Conservation (phyloP, 2,888 invertebrate species). For the Halictus ligatus region DNA sequence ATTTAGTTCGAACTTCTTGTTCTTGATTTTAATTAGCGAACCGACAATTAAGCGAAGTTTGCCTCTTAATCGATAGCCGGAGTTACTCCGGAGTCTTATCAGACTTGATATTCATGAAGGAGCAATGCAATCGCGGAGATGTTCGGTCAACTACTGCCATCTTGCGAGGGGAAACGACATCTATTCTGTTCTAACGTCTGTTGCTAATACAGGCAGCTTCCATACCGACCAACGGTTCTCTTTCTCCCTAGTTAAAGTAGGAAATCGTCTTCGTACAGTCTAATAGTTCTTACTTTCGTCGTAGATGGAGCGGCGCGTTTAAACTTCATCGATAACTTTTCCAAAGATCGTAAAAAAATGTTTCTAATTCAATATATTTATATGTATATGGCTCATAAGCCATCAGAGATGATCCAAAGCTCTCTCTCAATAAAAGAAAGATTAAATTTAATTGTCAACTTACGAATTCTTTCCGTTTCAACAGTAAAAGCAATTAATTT, state of each 20-base stretch:
- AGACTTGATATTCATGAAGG: slow-evolving; percentile 54
- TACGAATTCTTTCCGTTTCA: too few relatives aligned
- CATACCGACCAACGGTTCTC: slow-evolving; percentile 64
- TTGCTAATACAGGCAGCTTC: slow-evolving; percentile 54
- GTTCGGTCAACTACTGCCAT: slow-evolving; percentile 49
- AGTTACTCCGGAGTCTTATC: slow-evolving; percentile 63
- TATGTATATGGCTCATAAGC: too few relatives aligned
- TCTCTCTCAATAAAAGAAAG: too few relatives aligned
- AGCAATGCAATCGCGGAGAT: not conserved
- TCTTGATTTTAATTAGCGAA: slow-evolving; percentile 62
- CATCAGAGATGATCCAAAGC: too few relatives aligned
- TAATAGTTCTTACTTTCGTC: not conserved
- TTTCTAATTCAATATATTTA: too few relatives aligned
- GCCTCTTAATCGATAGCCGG: slow-evolving; percentile 69
- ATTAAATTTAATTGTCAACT: too few relatives aligned
- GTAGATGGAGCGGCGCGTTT: not conserved
- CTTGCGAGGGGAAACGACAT: slow-evolving; percentile 39
- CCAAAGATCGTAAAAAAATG: too few relatives aligned
- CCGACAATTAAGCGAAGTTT: slow-evolving; percentile 63
- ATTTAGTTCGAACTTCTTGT: slow-evolving; percentile 46
- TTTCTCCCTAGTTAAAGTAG: slow-evolving; percentile 57
- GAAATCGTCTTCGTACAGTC: slow-evolving; percentile 29
- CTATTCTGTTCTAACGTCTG: slow-evolving; percentile 10
- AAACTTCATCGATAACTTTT: not conserved
- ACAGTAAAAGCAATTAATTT: too few relatives aligned